phyloP scores from a whole-genome alignment of 2,888 invertebrate species.

The Aricia artaxerxes region DNA sequence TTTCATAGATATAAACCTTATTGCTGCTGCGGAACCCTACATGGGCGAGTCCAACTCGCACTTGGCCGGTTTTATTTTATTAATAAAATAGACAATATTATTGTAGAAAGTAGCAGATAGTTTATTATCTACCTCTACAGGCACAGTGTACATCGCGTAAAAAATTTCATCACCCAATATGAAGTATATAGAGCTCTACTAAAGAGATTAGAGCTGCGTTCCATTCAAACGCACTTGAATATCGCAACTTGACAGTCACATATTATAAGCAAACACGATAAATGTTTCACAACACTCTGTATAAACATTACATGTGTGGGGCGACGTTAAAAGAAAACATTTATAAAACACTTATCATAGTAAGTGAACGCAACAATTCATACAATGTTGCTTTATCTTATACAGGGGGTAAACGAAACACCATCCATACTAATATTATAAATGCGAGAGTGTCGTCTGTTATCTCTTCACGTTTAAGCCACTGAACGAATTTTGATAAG shows the following conservation, averaged over 20 bases:
- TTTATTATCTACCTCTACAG: too few relatives aligned
- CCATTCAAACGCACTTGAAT: background rate
- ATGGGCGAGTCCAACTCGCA: too few relatives aligned
- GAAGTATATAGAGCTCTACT: too few relatives aligned
- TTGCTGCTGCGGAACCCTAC: too few relatives aligned
- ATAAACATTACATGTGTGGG: background rate
- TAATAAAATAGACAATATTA: too few relatives aligned
- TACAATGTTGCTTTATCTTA: background rate
- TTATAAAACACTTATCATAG: conserved; percentile 12
- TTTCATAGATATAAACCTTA: too few relatives aligned
- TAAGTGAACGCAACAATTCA: background rate
- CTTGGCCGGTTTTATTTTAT: too few relatives aligned
- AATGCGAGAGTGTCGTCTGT: background rate
- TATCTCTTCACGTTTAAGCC: too few relatives aligned
- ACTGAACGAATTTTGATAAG: too few relatives aligned
- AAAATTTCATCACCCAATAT: background rate
- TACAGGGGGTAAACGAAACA: background rate
- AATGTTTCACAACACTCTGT: background rate
- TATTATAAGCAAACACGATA: background rate
- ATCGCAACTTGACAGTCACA: background rate
- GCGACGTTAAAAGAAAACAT: conserved; percentile 4
- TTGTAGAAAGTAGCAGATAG: too few relatives aligned
- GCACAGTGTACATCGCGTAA: too few relatives aligned
- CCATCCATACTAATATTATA: background rate
- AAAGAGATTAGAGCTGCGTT: background rate